A percentile compares a stretch with the other conserved stretches of the same genome.
Evolutionary conservation across 2,113 vertebrate genomes (phyloP).

Genomic region (Stegostoma tigrinum): DNA sequence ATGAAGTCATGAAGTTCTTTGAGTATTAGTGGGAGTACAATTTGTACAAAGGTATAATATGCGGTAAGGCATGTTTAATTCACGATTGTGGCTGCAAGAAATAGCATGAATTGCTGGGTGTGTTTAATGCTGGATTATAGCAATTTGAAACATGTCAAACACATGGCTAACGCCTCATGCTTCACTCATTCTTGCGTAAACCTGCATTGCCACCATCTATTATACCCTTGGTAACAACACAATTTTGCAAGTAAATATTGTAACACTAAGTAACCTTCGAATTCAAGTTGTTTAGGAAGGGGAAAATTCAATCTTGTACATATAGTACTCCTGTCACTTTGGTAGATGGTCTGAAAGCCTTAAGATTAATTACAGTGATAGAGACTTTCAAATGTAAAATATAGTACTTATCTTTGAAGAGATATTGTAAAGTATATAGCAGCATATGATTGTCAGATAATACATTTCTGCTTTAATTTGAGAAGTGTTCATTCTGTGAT

Average conservation of each 20-base stretch:
- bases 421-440: slow-evolving; percentile 17
- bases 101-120: slow-evolving; percentile 80
- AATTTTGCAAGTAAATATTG: slow-evolving; percentile 83
- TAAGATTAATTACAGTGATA: slow-evolving; percentile 31
- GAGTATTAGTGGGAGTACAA: slow-evolving; percentile 70
- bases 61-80: slow-evolving; percentile 80
- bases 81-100: slow-evolving; percentile 86
- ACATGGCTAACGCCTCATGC: slow-evolving; percentile 80
- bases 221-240: slow-evolving; percentile 81
- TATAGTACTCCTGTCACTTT: slow-evolving; percentile 33
- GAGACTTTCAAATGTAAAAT: slow-evolving; percentile 26
- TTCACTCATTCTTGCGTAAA: slow-evolving; percentile 82
- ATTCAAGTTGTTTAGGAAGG: slow-evolving; percentile 79
- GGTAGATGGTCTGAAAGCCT: slow-evolving; percentile 29
- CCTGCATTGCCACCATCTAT: slow-evolving; percentile 77
- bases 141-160: slow-evolving; percentile 90
- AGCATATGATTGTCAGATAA: slow-evolving; percentile 8
- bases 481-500: neutral
- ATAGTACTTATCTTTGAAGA: neutral
- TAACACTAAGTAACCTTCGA: slow-evolving; percentile 81
- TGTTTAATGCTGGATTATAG: slow-evolving; percentile 86
- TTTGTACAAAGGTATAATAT: slow-evolving; percentile 84
- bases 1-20: slow-evolving; percentile 47
- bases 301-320: slow-evolving; percentile 75
- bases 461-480: slow-evolving; percentile 3